phyloP scores from a whole-genome alignment of 2,113 vertebrate genomes.

The Xiphophorus maculatus region DNA sequence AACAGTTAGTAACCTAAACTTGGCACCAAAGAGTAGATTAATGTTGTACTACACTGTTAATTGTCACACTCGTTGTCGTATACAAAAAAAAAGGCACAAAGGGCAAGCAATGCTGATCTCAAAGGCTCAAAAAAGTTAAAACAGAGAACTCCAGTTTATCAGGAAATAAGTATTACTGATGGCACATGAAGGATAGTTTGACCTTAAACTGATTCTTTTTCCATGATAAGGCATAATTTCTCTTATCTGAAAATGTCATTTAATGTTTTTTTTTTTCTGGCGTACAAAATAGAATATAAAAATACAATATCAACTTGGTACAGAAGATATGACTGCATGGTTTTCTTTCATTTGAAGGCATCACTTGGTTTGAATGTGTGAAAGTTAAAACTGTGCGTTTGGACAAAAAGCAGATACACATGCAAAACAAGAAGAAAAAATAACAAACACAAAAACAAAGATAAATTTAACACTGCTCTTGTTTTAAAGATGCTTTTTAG shows the following conservation, averaged over 20 bases:
- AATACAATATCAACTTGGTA: slow-evolving; percentile 99
- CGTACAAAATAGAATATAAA: slow-evolving; percentile 99
- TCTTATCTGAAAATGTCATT: slow-evolving; percentile 94
- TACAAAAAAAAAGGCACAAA: slow-evolving; percentile 86
- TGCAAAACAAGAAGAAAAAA: slow-evolving; percentile 59
- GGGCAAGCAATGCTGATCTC: slow-evolving; percentile 89
- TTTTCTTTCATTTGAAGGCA: slow-evolving; percentile 90
- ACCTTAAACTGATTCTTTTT: slow-evolving; percentile 50
- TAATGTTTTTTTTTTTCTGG: slow-evolving; percentile 88
- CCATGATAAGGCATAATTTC: slow-evolving; percentile 79
- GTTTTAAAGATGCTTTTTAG: background rate
- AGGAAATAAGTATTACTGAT: slow-evolving; percentile 46
- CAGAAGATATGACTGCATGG: slow-evolving; percentile 91
- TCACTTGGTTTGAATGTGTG: slow-evolving; percentile 83
- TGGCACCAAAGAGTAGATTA: slow-evolving; percentile 94
- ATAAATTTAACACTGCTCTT: slow-evolving; percentile 88
- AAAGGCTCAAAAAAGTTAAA: slow-evolving; percentile 77
- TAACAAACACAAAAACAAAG: slow-evolving; percentile 36
- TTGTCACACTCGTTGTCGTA: slow-evolving; percentile 64
- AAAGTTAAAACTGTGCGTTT: slow-evolving; percentile 63
- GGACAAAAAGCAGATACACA: slow-evolving; percentile 71
- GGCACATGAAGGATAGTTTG: slow-evolving; percentile 27
- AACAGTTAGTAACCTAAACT: slow-evolving; percentile 93
- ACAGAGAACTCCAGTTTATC: slow-evolving; percentile 69
- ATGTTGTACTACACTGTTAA: slow-evolving; percentile 85